Percentiles rank a stretch among this genome's conserved stretches.
These are phyloP conservation scores for Epizoanthus fatuus DNA, from an alignment of 92 coral and sea anemone genomes.

Conservation along the genomic window DNA sequence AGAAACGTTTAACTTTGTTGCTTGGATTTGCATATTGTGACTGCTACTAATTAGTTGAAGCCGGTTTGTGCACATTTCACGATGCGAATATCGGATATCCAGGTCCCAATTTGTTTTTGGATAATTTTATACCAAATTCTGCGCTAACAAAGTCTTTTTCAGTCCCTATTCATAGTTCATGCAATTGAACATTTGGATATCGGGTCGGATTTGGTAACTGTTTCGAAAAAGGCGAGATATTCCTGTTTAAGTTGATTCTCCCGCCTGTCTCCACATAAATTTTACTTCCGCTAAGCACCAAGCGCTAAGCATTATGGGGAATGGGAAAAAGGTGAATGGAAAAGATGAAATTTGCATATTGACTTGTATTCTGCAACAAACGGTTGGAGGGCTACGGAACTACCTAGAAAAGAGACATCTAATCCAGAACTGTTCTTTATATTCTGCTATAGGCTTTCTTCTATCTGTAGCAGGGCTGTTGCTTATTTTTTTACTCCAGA, in stretches of 20 bases:
- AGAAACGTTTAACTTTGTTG: not conserved
- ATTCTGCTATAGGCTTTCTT: too few species aligned
- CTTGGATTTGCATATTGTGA: not conserved
- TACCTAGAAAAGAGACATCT: too few species aligned
- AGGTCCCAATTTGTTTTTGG: not conserved
- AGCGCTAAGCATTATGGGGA: not conserved
- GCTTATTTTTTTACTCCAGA: too few species aligned
- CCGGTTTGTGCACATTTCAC: not conserved
- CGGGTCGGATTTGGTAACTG: not conserved
- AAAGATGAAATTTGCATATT: too few species aligned
- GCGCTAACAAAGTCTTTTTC: not conserved
- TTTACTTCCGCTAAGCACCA: not conserved
- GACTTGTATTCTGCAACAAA: too few species aligned
- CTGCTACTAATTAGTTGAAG: not conserved
- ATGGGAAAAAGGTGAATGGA: not conserved
- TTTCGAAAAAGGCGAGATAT: not conserved
- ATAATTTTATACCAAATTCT: not conserved
- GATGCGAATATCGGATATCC: not conserved
- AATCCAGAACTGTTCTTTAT: too few species aligned
- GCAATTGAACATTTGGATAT: not conserved
- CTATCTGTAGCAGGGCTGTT: too few species aligned
- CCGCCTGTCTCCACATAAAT: not conserved
- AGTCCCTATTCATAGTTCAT: not conserved
- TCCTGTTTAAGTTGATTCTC: not conserved
- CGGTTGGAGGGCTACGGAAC: too few species aligned